Evolutionary conservation across 2,888 invertebrate genomes (phyloP), one percentile per base, ranked within the genome.

Genomic region (Drosophila paracracens): DNA sequence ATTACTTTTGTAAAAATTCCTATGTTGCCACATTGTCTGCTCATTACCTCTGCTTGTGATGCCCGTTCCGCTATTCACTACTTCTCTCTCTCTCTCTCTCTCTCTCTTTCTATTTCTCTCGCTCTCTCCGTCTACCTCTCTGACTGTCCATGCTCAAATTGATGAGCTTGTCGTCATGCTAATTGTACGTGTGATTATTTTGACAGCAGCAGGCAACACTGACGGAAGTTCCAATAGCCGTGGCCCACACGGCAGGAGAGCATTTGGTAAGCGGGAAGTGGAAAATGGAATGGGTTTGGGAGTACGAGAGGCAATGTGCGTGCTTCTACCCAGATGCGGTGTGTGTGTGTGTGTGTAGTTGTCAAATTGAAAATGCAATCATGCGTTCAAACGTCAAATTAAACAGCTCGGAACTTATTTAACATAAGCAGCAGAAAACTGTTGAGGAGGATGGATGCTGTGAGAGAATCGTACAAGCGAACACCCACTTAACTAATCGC

Each of bases 401-500:
- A 88, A 87, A 90, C 89, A 80, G 86, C 87, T 88, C 89, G 90
- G 90, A 88, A 87, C 89, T 88, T 88, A 87, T 90, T 90, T 86
- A 80, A 82, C 83, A 85, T 80, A 74, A 74, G 74, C 53, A 71
- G 79, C 78, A 77, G 68, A 57, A 53, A 56, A 38, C 29, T 38
- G 67, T 56, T 25, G 58, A 58, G 61, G 56, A 38, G 56, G 38
- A 54, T 56, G 54, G 66, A 74, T 46, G 68, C 59, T 59, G 48
- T 33, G 51, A 56, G 65, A 48, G 48, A 76, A 56, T 67, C 56
- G 64, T 71, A 59, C 74, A 68, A 75, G 62, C 83, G 79, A 91
- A 89, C 91, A 82, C 85, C 89, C 91, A 91, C 88, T 91, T 90
- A 91, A 91, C 91, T 91, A 91, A 91, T 91, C 91, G 91, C 91